Conservation (phyloP, 35 echinoderm and acorn worm species). For the Amphiura filiformis region DNA sequence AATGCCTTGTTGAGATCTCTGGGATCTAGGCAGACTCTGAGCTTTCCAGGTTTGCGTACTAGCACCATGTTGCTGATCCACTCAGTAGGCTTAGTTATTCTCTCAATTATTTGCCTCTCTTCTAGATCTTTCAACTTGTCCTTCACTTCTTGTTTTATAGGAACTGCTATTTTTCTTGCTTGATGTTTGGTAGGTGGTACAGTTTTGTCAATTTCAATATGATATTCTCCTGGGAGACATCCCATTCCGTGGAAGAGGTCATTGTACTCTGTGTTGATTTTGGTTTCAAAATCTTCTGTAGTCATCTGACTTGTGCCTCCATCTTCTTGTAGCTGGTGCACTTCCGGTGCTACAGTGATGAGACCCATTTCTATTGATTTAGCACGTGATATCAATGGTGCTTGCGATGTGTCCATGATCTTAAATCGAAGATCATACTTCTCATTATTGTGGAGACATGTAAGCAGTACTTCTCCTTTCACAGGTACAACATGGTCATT, state of each 20-base stretch:
- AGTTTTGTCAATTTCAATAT: slow-evolving; percentile 42
- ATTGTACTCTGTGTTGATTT: slow-evolving; percentile 8
- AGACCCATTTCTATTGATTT: neutral
- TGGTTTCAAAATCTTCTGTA: neutral
- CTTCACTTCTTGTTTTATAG: slow-evolving; percentile 52
- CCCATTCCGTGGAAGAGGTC: slow-evolving; percentile 70
- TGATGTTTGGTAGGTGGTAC: slow-evolving; percentile 54
- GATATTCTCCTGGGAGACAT: slow-evolving; percentile 54
- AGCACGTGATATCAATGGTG: neutral
- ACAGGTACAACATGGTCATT: neutral
- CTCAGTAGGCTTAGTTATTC: slow-evolving; percentile 50
- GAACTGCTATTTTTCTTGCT: slow-evolving; percentile 57
- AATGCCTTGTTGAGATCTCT: slow-evolving; percentile 65
- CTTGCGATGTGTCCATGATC: neutral
- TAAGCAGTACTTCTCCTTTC: neutral
- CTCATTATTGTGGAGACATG: neutral
- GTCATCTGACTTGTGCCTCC: neutral
- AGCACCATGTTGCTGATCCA: slow-evolving; percentile 66
- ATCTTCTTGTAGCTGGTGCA: neutral
- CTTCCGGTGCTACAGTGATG: neutral
- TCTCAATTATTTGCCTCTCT: slow-evolving; percentile 36
- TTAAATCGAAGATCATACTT: neutral
- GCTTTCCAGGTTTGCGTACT: slow-evolving; percentile 22
- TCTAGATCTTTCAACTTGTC: slow-evolving; percentile 42
- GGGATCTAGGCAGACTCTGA: neutral